Evolutionary conservation across 2,888 invertebrate genomes (phyloP).

Genomic region (Caenorhabditis sp.): DNA sequence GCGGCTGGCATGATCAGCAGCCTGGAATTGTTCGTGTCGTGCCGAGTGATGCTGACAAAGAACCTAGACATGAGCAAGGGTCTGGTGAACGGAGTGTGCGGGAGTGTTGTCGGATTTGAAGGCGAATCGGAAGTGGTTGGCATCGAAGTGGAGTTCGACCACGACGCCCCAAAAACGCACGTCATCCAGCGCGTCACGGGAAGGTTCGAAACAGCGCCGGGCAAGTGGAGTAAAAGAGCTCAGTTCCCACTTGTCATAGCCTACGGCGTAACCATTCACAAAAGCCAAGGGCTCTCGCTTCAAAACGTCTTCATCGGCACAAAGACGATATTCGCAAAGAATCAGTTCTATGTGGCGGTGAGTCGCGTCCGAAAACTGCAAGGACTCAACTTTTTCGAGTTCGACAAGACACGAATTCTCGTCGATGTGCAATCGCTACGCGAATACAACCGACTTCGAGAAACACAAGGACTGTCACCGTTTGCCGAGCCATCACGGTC

Average conservation of each 20-base stretch:
- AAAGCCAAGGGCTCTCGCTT: background rate
- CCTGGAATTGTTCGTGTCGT: background rate
- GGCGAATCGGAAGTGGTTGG: background rate
- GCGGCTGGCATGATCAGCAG: background rate
- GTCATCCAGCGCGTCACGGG: background rate
- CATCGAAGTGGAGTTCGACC: background rate
- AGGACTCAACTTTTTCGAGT: background rate
- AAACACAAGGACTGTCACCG: no score
- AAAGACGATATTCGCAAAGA: background rate
- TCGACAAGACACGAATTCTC: background rate
- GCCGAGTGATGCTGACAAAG: background rate
- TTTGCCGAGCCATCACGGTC: no score
- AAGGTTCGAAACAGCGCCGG: background rate
- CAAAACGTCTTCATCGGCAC: background rate
- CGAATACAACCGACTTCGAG: background rate
- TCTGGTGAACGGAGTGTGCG: background rate
- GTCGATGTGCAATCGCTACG: background rate
- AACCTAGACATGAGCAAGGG: background rate
- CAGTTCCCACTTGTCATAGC: background rate
- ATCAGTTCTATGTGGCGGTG: background rate
- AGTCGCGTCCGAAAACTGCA: background rate
- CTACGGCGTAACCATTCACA: background rate
- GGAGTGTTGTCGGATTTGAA: background rate
- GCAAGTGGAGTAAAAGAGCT: background rate
- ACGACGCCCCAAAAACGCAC: background rate